A percentile compares a stretch with the other conserved stretches of the same genome.
Evolutionary conservation across 2,797 vertebrate species (phyloP).

Genomic region (Sebastes minor): DNA sequence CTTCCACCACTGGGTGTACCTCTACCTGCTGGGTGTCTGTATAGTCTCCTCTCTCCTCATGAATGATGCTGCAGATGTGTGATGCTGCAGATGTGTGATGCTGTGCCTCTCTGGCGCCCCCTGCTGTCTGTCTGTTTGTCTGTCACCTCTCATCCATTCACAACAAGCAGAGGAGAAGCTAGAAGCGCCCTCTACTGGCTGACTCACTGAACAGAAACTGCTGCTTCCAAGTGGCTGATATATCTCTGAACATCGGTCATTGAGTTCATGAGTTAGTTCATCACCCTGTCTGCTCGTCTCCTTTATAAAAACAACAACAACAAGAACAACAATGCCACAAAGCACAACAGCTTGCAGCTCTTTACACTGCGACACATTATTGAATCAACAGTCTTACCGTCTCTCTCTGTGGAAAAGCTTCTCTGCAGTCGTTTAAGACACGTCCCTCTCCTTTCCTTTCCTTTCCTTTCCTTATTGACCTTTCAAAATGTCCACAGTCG

Average conservation of each 20-base stretch:
- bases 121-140: background rate
- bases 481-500: conserved; percentile 23
- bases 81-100: background rate
- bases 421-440: background rate
- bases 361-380: background rate
- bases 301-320: background rate
- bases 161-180: background rate
- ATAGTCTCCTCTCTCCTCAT: background rate
- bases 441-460: background rate
- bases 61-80: background rate
- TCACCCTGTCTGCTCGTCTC: background rate
- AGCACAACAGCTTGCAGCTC: background rate
- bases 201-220: background rate
- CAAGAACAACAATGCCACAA: too few species aligned
- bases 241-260: conserved; percentile 8
- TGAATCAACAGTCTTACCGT: conserved; percentile 23
- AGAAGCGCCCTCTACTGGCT: conserved; percentile 56
- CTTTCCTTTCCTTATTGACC: conserved; percentile 13
- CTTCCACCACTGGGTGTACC: background rate
- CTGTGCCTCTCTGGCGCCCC: conserved; percentile 44
- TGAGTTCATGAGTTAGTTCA: conserved; percentile 40
- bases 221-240: background rate
- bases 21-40: background rate
- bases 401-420: background rate
- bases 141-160: background rate